Base-by-base conservation (phyloP, 1,140 invertebrate species). In the Pissodes strobi region DNA sequence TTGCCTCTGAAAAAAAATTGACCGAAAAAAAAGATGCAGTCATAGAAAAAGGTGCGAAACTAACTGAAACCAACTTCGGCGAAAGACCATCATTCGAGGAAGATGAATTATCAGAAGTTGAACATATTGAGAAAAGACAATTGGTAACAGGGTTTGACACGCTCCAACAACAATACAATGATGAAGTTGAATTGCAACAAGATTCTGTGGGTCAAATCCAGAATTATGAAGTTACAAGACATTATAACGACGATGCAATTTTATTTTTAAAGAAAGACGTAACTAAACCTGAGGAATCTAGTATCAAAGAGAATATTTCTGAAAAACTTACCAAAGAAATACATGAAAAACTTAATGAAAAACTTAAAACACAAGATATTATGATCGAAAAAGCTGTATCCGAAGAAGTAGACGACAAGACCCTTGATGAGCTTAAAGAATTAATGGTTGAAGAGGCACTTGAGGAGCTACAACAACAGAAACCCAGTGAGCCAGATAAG, bases 361-460 rank as follows among this genome's bases (percentile, higher is more conserved):
- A 55, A 45, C 23, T 63, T 6, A 55, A 56, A 55, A 8, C 51
- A 2, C 27, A 55, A 53, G 60, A 55, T 23, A 55, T 55, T 34
- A 34, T 34, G 12, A 63, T 63, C 8, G 60, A 63, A 48, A 63
- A 63, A 30, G 60, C 49, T 12, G 46, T 63, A n/a, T 63, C 60
- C 8, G 60, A 63, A 39, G 60, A 63, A 48, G 48, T 63, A n/a
- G 60, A 63, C 17, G 60, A 63, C 21, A 53, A 56, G 25, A 63
- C 37, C 1, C 39, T 63, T 2, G 60, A 63, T 45, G 60, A 63
- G 9, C 37, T 63, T 17, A 63, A 63, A 55, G 51, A 63, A 8
- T 27, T 63, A 4, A 63, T 63, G 60, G 41, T 63, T 12, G 49
- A 63, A 53, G 60, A 63, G 21, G 60, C 60, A 1, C 19, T 63